Percentiles rank a stretch among this genome's conserved stretches.
These are phyloP conservation scores for Tanypteryx hageni DNA, from an alignment of 2,888 invertebrate species.

Conservation along the genomic window DNA sequence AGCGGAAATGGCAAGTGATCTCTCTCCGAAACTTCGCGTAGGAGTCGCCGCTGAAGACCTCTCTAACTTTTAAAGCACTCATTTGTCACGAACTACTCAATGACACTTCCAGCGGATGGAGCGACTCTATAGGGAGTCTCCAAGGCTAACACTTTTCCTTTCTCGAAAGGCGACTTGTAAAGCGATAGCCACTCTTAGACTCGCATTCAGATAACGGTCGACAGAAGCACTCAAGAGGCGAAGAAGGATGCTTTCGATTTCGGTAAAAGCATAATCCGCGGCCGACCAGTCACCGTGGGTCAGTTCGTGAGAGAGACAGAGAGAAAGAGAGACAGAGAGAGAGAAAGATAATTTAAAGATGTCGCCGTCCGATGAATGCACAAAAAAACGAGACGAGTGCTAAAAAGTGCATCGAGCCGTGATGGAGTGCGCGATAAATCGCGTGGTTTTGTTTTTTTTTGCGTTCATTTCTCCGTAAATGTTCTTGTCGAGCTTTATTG, in stretches of 20 bases:
- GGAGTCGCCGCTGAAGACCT: background rate
- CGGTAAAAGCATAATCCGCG: background rate
- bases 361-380: too few species aligned
- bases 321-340: too few species aligned
- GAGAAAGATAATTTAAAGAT: too few species aligned
- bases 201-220: background rate
- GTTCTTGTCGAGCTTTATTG: too few species aligned
- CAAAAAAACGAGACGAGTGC: too few species aligned
- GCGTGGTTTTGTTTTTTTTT: too few species aligned
- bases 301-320: background rate
- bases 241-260: background rate
- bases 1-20: too few species aligned
- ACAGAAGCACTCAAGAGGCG: background rate
- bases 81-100: background rate
- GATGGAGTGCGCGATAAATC: too few species aligned
- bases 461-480: too few species aligned
- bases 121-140: background rate
- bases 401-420: too few species aligned
- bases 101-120: background rate
- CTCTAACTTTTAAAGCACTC: background rate
- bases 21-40: background rate
- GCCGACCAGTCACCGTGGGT: background rate
- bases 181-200: background rate
- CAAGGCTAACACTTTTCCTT: slow-evolving; percentile 1
- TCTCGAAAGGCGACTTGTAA: background rate